Percentiles rank a stretch among this genome's conserved stretches.
Conservation (phyloP, 2,888 invertebrate genomes). For the Parascotia fuliginaria region DNA sequence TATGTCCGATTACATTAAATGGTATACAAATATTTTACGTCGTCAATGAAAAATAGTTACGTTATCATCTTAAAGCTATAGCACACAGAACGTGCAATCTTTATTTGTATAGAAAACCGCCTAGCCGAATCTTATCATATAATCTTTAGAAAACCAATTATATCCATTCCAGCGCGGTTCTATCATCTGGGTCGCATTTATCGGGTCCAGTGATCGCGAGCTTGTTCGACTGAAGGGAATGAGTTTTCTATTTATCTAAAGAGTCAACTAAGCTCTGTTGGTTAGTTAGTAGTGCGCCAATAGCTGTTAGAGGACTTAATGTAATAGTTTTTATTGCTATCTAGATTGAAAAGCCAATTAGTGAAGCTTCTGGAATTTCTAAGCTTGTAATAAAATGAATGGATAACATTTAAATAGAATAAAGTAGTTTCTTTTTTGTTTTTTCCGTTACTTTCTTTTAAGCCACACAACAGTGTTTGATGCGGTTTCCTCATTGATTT, state of each 20-base stretch:
- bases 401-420: too few species aligned
- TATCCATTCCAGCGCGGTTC: conserved; percentile 45
- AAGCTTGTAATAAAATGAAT: too few species aligned
- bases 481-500: too few species aligned
- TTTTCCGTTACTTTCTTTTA: too few species aligned
- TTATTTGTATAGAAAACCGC: neutral
- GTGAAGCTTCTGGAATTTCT: conserved; percentile 12
- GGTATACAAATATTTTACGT: too few species aligned
- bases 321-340: conserved; percentile 27
- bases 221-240: conserved; percentile 47
- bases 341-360: conserved; percentile 19
- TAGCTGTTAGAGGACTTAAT: conserved; percentile 34
- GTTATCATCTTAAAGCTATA: too few species aligned
- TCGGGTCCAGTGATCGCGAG: conserved; percentile 55
- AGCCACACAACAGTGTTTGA: too few species aligned
- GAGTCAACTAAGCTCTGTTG: conserved; percentile 51
- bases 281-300: conserved; percentile 47
- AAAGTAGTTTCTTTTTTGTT: too few species aligned
- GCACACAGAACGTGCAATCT: neutral
- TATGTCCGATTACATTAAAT: too few species aligned
- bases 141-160: conserved; percentile 3
- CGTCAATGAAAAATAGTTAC: too few species aligned
- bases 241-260: conserved; percentile 65
- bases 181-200: conserved; percentile 46
- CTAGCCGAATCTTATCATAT: neutral